Conservation (phyloP, 2,888 invertebrate genomes). For the Protodeltote pygarga region DNA sequence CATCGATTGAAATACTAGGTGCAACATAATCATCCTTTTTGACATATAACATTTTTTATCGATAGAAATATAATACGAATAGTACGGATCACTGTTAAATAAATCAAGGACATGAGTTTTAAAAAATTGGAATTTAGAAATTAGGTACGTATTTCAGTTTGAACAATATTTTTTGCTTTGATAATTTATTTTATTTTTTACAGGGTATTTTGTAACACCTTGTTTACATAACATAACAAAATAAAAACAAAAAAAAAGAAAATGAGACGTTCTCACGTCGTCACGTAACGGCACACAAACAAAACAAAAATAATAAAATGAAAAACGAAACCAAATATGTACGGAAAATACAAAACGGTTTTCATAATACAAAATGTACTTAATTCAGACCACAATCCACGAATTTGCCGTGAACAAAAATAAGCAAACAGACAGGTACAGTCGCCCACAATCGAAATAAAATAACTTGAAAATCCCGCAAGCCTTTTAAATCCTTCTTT, state of each 20-base stretch:
- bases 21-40: too few relatives aligned
- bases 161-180: too few relatives aligned
- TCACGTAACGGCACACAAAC: not conserved
- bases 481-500: conserved; percentile 42
- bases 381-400: conserved; percentile 25
- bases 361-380: conserved; percentile 31
- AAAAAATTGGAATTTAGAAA: too few relatives aligned
- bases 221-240: too few relatives aligned
- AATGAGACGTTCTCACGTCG: not conserved
- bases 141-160: too few relatives aligned
- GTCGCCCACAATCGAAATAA: conserved; percentile 36
- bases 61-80: too few relatives aligned
- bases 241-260: conserved; percentile 6
- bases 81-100: too few relatives aligned
- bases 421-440: conserved; percentile 20
- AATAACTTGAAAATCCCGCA: conserved; percentile 44
- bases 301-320: conserved; percentile 9
- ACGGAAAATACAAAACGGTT: conserved; percentile 14
- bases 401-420: conserved; percentile 17
- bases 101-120: too few relatives aligned
- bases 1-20: too few relatives aligned
- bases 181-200: too few relatives aligned
- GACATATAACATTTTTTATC: too few relatives aligned
- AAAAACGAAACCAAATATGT: conserved; percentile 19
- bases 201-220: too few relatives aligned